Evolutionary conservation across 2,888 invertebrate genomes (phyloP).

Genomic region (Beris morrisii): DNA sequence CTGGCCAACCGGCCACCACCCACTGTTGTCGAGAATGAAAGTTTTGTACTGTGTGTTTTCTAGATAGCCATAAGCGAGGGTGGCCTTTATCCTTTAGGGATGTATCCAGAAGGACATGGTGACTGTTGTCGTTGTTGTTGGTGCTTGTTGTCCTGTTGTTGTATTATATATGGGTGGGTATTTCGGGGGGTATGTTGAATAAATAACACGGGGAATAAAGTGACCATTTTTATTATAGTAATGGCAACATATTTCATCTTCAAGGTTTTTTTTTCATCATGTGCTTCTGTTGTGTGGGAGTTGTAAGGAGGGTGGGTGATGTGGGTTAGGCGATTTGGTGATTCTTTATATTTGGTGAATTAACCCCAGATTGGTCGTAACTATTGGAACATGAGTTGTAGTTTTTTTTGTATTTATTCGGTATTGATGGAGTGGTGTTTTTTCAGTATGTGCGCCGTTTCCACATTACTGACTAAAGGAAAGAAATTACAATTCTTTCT

Average conservation of each 20-base stretch:
- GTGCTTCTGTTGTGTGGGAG: not conserved
- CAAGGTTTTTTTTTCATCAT: conserved; percentile 14
- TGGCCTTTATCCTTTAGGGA: conserved; percentile 22
- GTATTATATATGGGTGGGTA: not conserved
- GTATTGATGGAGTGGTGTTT: too few species aligned
- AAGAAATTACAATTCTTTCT: too few species aligned
- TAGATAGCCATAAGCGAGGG: conserved; percentile 29
- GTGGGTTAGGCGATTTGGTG: not conserved
- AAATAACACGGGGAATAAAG: conserved; percentile 41
- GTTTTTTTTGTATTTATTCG: too few species aligned
- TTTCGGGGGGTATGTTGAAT: conserved; percentile 26
- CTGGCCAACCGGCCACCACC: not conserved
- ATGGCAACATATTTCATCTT: conserved; percentile 42
- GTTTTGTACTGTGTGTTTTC: conserved; percentile 13
- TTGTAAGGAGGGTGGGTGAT: too few species aligned
- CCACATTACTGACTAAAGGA: too few species aligned
- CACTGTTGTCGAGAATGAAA: not conserved
- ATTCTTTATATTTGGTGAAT: conserved; percentile 10
- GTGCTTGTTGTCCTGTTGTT: not conserved
- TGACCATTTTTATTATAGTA: conserved; percentile 43
- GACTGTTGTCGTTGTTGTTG: conserved; percentile 10
- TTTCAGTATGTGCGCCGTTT: too few species aligned
- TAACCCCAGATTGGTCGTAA: not conserved
- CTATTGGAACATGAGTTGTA: too few species aligned
- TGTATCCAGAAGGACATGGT: conserved; percentile 20